These are phyloP conservation scores for Porites australiensis DNA, from an alignment of 64 coral and sea anemone species.

Conservation along the genomic window DNA sequence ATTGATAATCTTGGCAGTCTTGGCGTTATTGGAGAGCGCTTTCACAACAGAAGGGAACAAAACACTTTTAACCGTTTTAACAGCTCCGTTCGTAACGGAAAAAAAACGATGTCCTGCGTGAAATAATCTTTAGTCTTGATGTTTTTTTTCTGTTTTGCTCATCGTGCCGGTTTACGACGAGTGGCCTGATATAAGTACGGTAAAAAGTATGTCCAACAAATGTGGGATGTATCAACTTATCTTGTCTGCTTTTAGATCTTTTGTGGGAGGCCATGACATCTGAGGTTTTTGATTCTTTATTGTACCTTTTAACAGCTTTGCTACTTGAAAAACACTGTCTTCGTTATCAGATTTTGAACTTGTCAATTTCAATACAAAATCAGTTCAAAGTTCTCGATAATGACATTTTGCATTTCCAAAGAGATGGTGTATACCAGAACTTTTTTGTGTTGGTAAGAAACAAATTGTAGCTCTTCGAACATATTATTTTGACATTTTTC, in stretches of 20 bases:
- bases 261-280: constrained; percentile 68
- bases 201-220: constrained; percentile 59
- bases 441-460: constrained; percentile 65
- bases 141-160: constrained; percentile 9
- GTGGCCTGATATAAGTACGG: constrained; percentile 41
- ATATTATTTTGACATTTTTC: constrained; percentile 47
- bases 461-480: constrained; percentile 63
- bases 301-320: not conserved
- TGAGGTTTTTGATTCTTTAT: constrained; percentile 48
- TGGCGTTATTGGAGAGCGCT: constrained; percentile 48
- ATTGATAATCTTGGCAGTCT: constrained; percentile 56
- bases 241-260: constrained; percentile 34
- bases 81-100: constrained; percentile 54
- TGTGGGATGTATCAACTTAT: constrained; percentile 28
- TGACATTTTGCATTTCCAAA: constrained; percentile 30
- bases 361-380: not conserved
- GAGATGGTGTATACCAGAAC: constrained; percentile 25
- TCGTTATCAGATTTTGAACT: constrained; percentile 13
- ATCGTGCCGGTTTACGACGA: constrained; percentile 3
- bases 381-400: constrained; percentile 45
- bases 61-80: constrained; percentile 63
- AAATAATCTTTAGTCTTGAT: constrained; percentile 30
- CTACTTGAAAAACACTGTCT: constrained; percentile 46
- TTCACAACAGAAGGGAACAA: constrained; percentile 65
- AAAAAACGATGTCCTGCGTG: constrained; percentile 66